Base-by-base conservation (phyloP, 2,888 invertebrate genomes). In the Ophraella communa region DNA sequence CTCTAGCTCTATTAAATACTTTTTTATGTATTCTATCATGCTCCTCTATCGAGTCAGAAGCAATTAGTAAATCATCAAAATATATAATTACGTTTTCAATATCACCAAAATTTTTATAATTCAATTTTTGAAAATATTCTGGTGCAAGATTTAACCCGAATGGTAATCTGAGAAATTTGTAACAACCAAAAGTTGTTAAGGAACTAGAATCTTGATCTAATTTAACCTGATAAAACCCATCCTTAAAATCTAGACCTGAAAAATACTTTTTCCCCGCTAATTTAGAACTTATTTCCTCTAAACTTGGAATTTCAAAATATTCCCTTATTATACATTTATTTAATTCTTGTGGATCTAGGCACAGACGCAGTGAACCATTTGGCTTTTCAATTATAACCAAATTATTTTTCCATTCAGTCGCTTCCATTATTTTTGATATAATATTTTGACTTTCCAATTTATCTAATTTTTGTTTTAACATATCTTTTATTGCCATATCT, bases 221-320 rank as follows among this genome's bases (percentile, higher is more conserved):
- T 55, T 49, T 27, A 21, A 64, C 27, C 20, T 64, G 60, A 49
- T 55, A 51, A 61, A 65, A 65, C 10, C 61, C 65, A 44, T 61
- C 65, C 23, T 65, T 65, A 51, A 57, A 55, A 54, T 65, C 61
- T 24, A 65, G 11, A 27, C 56, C 61, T 30, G 53, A 33, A 61
- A 57, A 65, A 54, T 47, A 51, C n/a, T 57, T 42, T 56, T 56
- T 61, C 8, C 56, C 61, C 10, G 51, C 30, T 24, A 64, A 27
- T 17, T 58, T 51, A 44, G 18, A 27, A 14, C 20, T 47, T 27
- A 62, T 62, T 30, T 62, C 55, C 21, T 49, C 49, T n/a, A 56
- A 20, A 58, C 49, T 58, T 14, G 54, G 59, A 23, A 64, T 64
- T 55, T 55, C 49, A 64, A 33, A 64, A 56, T 33, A 64, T 44